phyloP scores from a whole-genome alignment of 2,888 invertebrate genomes.

The Apotomis betuletana region DNA sequence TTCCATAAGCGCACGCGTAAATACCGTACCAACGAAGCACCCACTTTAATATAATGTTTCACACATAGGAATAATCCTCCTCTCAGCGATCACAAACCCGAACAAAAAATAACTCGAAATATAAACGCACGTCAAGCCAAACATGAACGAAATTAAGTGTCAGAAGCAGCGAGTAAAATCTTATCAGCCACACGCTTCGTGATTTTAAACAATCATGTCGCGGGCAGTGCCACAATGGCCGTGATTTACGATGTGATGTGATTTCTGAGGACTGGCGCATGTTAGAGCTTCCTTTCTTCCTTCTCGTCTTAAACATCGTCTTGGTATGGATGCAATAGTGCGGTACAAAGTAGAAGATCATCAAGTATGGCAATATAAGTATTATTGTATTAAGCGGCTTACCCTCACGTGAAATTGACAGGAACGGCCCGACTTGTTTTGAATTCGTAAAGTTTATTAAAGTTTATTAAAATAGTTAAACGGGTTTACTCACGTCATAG shows the following conservation, averaged over 20 bases:
- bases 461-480: no score
- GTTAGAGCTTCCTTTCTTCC: no score
- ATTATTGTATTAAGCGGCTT: no score
- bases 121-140: slow-evolving; percentile 60
- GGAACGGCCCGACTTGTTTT: no score
- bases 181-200: slow-evolving; percentile 72
- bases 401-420: no score
- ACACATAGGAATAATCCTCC: slow-evolving; percentile 11
- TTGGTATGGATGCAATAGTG: no score
- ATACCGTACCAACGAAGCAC: background rate
- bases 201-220: slow-evolving; percentile 75
- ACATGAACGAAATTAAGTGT: slow-evolving; percentile 75
- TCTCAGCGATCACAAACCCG: slow-evolving; percentile 4
- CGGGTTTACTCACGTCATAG: no score
- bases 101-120: slow-evolving; percentile 42
- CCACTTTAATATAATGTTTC: background rate
- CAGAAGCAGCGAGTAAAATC: slow-evolving; percentile 76
- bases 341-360: no score
- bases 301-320: no score
- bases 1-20: background rate
- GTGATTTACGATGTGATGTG: slow-evolving; percentile 28
- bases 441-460: no score
- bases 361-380: no score
- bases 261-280: slow-evolving; percentile 17
- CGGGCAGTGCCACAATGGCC: slow-evolving; percentile 33